Percentiles rank a stretch among this genome's conserved stretches.
These are phyloP conservation scores for Dryas iulia DNA, from an alignment of 1,140 invertebrate species.

Conservation along the genomic window DNA sequence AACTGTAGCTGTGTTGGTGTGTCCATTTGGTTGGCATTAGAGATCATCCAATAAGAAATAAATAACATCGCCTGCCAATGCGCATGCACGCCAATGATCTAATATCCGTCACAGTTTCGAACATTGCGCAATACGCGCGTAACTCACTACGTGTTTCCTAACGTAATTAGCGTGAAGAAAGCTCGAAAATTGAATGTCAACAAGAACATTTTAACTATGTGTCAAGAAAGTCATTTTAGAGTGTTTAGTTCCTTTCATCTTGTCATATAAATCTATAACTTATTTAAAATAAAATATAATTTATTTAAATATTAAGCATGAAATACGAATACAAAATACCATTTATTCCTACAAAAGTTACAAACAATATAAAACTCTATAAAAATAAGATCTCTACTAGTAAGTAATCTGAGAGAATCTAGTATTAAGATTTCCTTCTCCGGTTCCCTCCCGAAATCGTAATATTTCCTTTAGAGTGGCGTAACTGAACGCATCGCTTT, in stretches of 20 bases:
- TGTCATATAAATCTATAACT: not conserved
- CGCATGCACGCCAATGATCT: constrained; percentile 40
- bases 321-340: too few relatives aligned
- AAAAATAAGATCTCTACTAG: too few relatives aligned
- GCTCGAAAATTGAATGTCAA: not conserved
- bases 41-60: constrained; percentile 53
- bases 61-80: constrained; percentile 64
- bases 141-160: not conserved
- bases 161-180: not conserved
- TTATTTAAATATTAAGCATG: too few relatives aligned
- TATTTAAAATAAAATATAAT: too few relatives aligned
- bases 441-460: too few relatives aligned
- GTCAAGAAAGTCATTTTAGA: not conserved
- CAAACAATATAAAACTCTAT: too few relatives aligned
- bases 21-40: constrained; percentile 14
- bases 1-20: not conserved
- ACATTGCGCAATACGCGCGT: constrained; percentile 36
- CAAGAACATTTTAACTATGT: not conserved
- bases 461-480: too few relatives aligned
- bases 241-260: not conserved
- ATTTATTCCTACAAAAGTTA: too few relatives aligned
- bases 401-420: too few relatives aligned
- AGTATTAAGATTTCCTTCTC: too few relatives aligned
- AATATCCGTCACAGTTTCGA: constrained; percentile 41
- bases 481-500: too few relatives aligned